Conservation (phyloP, 2,888 invertebrate species). For the Catocala fraxini region DNA sequence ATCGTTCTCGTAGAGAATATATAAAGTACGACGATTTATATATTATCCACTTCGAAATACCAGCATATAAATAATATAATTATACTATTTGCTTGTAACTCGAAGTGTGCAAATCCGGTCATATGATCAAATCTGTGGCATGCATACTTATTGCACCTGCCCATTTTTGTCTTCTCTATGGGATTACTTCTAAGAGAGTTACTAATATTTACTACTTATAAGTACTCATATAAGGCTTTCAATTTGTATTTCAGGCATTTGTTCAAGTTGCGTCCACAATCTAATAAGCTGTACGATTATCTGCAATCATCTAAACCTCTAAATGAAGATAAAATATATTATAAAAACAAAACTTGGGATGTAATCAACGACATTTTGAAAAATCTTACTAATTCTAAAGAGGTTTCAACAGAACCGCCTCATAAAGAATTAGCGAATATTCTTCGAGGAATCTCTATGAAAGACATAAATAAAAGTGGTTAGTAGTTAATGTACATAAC, state of each 20-base stretch:
- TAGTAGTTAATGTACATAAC: constrained; percentile 23
- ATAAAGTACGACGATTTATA: no score
- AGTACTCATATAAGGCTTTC: no score
- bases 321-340: constrained; percentile 9
- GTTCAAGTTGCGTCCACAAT: not conserved
- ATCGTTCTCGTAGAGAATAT: no score
- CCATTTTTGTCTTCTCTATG: no score
- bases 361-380: constrained; percentile 59
- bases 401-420: constrained; percentile 19
- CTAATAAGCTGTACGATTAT: constrained; percentile 1
- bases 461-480: constrained; percentile 63
- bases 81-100: no score
- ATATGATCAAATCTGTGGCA: no score
- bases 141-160: no score
- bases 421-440: constrained; percentile 43
- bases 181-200: no score
- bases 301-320: not conserved
- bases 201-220: no score
- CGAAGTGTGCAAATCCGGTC: no score
- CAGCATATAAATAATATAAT: no score
- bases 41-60: no score
- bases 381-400: constrained; percentile 51
- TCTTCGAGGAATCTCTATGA: constrained; percentile 54
- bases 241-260: constrained; percentile 9
- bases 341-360: constrained; percentile 47